Percentiles rank a stretch among this genome's conserved stretches.
Conservation (phyloP, 2,888 invertebrate species). For the Heliconius cydno region DNA sequence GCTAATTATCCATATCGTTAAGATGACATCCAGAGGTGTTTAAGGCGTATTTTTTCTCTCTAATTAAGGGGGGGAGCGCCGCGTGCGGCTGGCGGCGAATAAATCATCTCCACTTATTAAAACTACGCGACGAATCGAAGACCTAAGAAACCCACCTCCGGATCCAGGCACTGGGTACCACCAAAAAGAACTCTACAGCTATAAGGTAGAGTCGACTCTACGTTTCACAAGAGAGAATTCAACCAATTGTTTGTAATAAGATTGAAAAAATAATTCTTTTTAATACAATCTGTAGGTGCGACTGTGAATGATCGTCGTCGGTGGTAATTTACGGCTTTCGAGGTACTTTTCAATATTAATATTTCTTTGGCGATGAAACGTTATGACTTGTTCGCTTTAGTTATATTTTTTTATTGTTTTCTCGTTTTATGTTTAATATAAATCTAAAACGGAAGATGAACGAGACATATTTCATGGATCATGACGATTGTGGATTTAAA, state of each 20-base stretch:
- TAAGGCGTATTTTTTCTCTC: conserved; percentile 61
- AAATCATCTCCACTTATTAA: conserved; percentile 81
- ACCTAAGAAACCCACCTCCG: conserved; percentile 69
- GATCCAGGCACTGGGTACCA: conserved; percentile 13
- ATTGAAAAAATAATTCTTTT: conserved; percentile 62
- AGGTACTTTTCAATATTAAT: conserved; percentile 48
- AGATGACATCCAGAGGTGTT: conserved; percentile 44
- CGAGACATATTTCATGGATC: too few species aligned
- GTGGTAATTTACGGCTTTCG: conserved; percentile 57
- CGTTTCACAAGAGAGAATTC: background rate
- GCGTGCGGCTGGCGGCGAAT: conserved; percentile 76
- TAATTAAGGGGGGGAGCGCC: conserved; percentile 71
- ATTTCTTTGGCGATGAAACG: conserved; percentile 45
- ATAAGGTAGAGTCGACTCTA: conserved; percentile 44
- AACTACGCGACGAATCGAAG: conserved; percentile 77
- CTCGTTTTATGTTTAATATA: background rate
- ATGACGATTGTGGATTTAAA: too few species aligned
- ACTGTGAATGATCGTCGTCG: conserved; percentile 64
- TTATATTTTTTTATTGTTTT: background rate
- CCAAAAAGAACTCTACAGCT: conserved; percentile 46
- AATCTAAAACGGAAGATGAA: too few species aligned
- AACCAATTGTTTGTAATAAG: conserved; percentile 50
- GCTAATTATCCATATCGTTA: conserved; percentile 46
- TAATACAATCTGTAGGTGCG: conserved; percentile 58
- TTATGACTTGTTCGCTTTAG: conserved; percentile 25